Evolutionary conservation across 2,113 vertebrate species (phyloP), one percentile per base, ranked within the genome.

Genomic region (Trogon surrucura): DNA sequence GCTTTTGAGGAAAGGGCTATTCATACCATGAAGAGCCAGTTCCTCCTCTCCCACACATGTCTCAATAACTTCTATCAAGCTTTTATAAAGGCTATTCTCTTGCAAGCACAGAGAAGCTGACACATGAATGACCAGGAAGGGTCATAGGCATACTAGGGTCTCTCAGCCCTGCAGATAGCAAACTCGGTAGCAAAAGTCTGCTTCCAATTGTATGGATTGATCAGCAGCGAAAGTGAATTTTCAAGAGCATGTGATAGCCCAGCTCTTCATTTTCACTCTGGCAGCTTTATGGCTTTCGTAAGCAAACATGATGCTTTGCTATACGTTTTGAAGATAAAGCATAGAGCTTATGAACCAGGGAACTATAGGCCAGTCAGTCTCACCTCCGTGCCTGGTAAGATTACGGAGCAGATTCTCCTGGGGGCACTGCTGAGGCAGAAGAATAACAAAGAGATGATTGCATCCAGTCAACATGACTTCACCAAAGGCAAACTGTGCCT

Each of bases 1-100:
- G 12, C 16, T 82, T 75, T 30, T 54, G 41, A 50, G 21, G 47
- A 48, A 67, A 66, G 20, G 15, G 3, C 9, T 74, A 77, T 56
- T 85, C 21, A 32, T 41, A 3, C 10, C 8, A 34, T 47, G 54
- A 79, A 51, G 6, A 47, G 7, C 29, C 48, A 60, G 18, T 20
- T 90, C 10, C 10, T 13, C 4, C 23, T 61, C 14, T 83, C 41
- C 30, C 77, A 77, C 29, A 25, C 19, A 10, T 0, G 0, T 32
- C 34, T 66, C 50, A 25, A 2, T 61, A 16, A 47, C 11, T 16
- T 36, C 44, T 4, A 1, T 26, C 1, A 8, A 80, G 44, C 4
- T 86, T 75, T 64, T 62, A 13, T 29, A 80, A 84, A 50, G 11
- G 12, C 13, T 84, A 0, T 44, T 62, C 3, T n/a, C 41, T 75